Conservation (phyloP, 2,113 vertebrate genomes). For the Amia ocellicauda region DNA sequence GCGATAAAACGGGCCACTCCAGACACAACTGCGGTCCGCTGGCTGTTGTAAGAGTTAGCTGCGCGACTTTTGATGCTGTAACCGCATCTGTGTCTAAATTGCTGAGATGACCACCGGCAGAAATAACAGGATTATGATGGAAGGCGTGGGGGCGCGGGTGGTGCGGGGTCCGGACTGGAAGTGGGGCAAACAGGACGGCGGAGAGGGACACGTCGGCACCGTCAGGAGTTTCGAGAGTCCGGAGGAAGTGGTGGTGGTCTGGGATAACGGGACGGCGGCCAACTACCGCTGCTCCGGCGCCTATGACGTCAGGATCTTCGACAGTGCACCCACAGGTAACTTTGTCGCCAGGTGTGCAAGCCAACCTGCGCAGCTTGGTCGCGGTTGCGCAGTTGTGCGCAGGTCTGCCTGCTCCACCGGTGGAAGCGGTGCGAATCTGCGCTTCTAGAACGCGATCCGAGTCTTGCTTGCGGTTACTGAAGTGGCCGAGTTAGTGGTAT, state of each 20-base stretch:
- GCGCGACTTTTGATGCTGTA: too few relatives aligned
- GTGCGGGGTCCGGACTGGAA: slow-evolving; percentile 97
- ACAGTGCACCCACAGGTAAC: slow-evolving; percentile 96
- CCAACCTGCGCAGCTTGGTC: not conserved
- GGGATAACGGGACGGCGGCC: slow-evolving; percentile 97
- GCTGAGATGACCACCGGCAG: slow-evolving; percentile 96
- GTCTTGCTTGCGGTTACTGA: too few relatives aligned
- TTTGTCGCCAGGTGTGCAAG: too few relatives aligned
- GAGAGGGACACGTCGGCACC: slow-evolving; percentile 95
- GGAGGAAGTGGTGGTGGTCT: slow-evolving; percentile 96
- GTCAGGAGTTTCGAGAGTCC: slow-evolving; percentile 98
- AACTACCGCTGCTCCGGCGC: slow-evolving; percentile 98
- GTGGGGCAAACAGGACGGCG: slow-evolving; percentile 98
- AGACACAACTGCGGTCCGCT: too few relatives aligned
- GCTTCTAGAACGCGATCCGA: too few relatives aligned
- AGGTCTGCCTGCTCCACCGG: not conserved
- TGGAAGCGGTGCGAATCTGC: not conserved
- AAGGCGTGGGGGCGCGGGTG: slow-evolving; percentile 92
- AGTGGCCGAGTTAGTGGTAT: too few relatives aligned
- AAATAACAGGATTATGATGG: slow-evolving; percentile 98
- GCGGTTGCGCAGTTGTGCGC: not conserved
- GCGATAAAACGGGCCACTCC: too few relatives aligned
- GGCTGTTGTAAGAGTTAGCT: too few relatives aligned
- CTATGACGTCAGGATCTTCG: slow-evolving; percentile 92
- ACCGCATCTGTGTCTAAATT: too few relatives aligned